Percentiles rank a stretch among this genome's conserved stretches.
Evolutionary conservation across 2,113 vertebrate species (phyloP).

Genomic region (Equus przewalskii): DNA sequence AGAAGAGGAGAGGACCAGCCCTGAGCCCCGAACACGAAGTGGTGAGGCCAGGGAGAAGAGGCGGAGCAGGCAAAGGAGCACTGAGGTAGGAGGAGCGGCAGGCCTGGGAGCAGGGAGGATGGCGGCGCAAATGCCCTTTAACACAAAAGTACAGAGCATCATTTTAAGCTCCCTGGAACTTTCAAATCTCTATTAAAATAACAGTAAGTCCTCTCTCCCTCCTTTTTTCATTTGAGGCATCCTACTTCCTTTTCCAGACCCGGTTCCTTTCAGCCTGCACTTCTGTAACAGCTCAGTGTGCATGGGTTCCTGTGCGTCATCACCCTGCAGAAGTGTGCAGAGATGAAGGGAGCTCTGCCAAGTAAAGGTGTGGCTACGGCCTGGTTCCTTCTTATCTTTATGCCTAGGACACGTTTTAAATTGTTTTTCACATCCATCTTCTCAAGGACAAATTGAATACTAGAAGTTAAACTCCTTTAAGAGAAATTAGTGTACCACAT

Average conservation of each 20-base stretch:
- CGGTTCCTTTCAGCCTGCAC: too few species aligned
- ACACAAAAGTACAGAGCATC: accelerated
- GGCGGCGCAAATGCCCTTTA: neutral
- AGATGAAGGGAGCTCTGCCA: too few species aligned
- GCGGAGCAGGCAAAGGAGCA: neutral
- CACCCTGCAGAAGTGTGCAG: neutral
- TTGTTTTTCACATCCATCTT: neutral
- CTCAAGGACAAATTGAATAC: neutral
- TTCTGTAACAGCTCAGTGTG: neutral
- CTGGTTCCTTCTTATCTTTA: neutral
- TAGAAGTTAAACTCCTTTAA: neutral
- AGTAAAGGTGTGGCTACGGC: neutral
- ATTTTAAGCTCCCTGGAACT: neutral
- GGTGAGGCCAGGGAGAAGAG: neutral
- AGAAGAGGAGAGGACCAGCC: neutral
- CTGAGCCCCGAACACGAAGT: accelerated
- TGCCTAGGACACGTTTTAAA: accelerated
- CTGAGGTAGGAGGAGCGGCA: too few species aligned
- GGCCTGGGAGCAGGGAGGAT: neutral
- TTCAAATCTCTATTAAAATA: neutral
- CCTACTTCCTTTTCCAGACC: neutral
- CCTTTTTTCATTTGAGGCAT: neutral
- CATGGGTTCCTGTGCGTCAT: accelerated
- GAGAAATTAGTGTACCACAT: neutral
- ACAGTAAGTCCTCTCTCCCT: neutral